These are phyloP conservation scores for Centrocercus urophasianus DNA, from an alignment of 2,113 vertebrate species.

Conservation along the genomic window DNA sequence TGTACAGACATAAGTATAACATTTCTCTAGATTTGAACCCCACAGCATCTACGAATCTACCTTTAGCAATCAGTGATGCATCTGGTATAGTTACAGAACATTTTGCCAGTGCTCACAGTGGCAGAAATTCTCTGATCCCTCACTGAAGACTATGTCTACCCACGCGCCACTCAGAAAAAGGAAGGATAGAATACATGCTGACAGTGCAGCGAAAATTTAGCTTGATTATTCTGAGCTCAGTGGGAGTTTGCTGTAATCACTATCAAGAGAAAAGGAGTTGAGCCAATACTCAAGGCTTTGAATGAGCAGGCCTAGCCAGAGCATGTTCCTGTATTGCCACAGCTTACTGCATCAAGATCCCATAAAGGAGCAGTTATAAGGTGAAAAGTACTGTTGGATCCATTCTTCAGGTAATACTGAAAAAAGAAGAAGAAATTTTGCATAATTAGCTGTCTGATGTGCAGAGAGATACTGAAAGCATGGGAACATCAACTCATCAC, in stretches of 20 bases:
- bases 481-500: not conserved
- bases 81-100: not conserved
- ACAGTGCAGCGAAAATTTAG: not conserved
- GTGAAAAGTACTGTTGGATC: not conserved
- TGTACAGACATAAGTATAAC: not conserved
- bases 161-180: not conserved
- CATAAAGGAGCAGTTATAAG: not conserved
- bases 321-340: not conserved
- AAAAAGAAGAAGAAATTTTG: not conserved
- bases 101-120: not conserved
- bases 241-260: not conserved
- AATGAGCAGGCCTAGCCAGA: not conserved
- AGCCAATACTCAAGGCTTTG: not conserved
- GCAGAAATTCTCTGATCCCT: rapidly evolving
- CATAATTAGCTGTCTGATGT: not conserved
- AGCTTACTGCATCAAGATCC: not conserved
- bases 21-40: not conserved
- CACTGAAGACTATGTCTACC: not conserved
- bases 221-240: not conserved
- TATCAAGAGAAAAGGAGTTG: not conserved
- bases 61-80: not conserved
- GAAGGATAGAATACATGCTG: not conserved
- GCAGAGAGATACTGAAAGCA: not conserved
- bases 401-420: not conserved
- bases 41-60: not conserved